Evolutionary conservation across 2,113 vertebrate species (phyloP).

Genomic region (Phalacrocorax brasilianus): DNA sequence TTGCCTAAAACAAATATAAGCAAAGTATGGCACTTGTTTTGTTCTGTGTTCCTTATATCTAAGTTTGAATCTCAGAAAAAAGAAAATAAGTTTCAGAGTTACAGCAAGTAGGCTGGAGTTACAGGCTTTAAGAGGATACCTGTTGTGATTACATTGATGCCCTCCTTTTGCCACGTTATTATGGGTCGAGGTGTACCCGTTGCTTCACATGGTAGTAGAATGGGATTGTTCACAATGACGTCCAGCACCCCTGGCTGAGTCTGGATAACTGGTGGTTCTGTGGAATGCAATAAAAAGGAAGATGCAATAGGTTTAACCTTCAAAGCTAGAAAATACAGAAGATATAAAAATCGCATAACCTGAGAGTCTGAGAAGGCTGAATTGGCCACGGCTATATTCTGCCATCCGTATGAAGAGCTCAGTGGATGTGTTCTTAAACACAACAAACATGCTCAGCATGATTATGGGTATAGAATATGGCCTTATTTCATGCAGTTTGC

Average conservation of each 20-base stretch:
- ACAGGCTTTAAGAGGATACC: slow-evolving; percentile 68
- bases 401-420: neutral
- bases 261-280: slow-evolving; percentile 88
- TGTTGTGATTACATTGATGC: slow-evolving; percentile 83
- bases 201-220: slow-evolving; percentile 87
- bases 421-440: neutral
- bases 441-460: neutral
- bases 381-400: neutral
- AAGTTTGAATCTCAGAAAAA: neutral
- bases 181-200: slow-evolving; percentile 86
- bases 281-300: neutral
- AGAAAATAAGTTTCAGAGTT: neutral
- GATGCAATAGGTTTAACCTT: neutral
- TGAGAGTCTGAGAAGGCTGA: neutral
- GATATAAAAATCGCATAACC: neutral
- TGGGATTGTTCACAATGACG: slow-evolving; percentile 85
- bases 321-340: neutral
- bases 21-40: neutral
- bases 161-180: slow-evolving; percentile 96
- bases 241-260: slow-evolving; percentile 81
- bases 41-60: neutral
- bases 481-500: neutral
- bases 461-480: neutral
- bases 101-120: neutral
- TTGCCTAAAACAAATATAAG: slow-evolving; percentile 69